Conservation (phyloP, 2,113 vertebrate species). For the Thermophis baileyi region DNA sequence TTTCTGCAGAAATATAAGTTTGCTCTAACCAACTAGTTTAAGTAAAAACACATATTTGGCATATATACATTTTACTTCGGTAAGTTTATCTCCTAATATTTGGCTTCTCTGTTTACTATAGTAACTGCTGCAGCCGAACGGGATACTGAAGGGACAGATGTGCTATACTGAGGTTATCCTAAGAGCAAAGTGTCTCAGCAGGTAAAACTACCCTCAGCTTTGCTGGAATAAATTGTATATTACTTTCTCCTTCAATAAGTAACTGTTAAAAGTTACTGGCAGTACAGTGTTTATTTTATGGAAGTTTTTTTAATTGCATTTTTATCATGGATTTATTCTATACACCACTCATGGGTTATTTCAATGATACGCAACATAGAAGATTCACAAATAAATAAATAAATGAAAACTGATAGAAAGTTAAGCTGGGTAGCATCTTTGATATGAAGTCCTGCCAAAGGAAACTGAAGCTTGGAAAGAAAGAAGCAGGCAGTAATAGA, state of each 20-base stretch:
- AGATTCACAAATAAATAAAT: neutral
- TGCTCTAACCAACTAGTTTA: neutral
- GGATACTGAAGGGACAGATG: neutral
- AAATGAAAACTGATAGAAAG: neutral
- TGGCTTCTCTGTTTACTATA: neutral
- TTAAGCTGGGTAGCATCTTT: neutral
- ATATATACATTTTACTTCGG: neutral
- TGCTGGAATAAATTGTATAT: neutral
- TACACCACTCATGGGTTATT: neutral
- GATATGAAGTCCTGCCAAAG: neutral
- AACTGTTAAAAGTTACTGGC: neutral
- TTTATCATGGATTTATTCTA: neutral
- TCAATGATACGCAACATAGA: neutral
- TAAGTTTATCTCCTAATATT: neutral
- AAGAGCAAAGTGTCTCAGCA: neutral
- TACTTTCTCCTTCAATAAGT: neutral
- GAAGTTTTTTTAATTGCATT: neutral
- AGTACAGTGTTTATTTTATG: neutral
- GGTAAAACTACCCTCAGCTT: neutral
- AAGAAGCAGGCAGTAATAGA: conserved; percentile 41
- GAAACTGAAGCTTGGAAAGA: conserved; percentile 19
- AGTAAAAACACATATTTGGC: neutral
- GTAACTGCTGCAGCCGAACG: neutral
- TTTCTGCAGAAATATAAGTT: neutral
- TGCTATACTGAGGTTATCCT: neutral